phyloP scores from a whole-genome alignment of 1,140 invertebrate species.

The Plectus sambesii region DNA sequence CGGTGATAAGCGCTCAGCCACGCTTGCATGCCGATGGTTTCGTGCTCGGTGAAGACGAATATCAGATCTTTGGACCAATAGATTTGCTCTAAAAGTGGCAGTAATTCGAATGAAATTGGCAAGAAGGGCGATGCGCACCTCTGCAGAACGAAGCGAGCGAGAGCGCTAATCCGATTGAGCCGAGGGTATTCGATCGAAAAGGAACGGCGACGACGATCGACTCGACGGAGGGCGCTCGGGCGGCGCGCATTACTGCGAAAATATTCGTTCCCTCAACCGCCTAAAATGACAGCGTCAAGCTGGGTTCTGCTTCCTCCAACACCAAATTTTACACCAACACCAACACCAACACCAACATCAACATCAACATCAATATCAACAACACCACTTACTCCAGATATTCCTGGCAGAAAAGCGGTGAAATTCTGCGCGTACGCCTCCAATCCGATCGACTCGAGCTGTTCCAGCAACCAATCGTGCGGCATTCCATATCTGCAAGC shows the following conservation, averaged over 20 bases:
- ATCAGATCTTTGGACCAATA: constrained; percentile 30
- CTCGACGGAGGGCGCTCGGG: constrained; percentile 13
- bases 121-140: constrained; percentile 5
- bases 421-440: too few species aligned
- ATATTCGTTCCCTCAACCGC: constrained; percentile 4
- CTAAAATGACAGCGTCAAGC: constrained; percentile 9
- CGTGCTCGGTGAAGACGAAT: constrained; percentile 19
- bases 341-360: too few species aligned
- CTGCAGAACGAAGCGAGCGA: constrained; percentile 6
- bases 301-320: too few species aligned
- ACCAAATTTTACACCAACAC: too few species aligned
- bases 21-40: constrained; percentile 22
- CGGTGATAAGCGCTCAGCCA: constrained; percentile 26
- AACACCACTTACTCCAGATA: too few species aligned
- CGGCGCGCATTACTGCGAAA: constrained; percentile 11
- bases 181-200: constrained; percentile 7
- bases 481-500: too few species aligned
- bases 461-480: too few species aligned
- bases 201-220: constrained; percentile 14
- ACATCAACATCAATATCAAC: too few species aligned
- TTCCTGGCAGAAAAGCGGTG: too few species aligned
- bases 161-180: constrained; percentile 5
- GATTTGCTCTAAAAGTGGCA: constrained; percentile 25
- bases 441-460: too few species aligned
- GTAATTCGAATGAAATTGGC: neutral